Base-by-base conservation (phyloP, 2,888 invertebrate genomes). In the Blera fallax region DNA sequence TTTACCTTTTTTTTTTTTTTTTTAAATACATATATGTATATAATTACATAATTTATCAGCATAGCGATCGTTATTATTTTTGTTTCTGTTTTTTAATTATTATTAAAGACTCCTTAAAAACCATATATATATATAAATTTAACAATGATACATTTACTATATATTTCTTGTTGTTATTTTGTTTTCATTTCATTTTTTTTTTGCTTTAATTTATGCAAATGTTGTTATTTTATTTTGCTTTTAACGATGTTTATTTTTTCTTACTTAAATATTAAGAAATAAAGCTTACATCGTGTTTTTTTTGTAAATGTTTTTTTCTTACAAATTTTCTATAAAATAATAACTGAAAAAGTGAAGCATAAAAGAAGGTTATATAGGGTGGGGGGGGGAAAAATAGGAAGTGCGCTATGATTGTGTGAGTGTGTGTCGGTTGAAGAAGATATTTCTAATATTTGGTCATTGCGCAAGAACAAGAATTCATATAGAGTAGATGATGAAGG, bases 11-110 rank as follows among this genome's bases (percentile, higher is more conserved):
- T 21, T 34, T 60, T 58, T 48, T n/a, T n/a, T n/a, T n/a, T n/a
- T n/a, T n/a, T n/a, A n/a, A n/a, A n/a, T n/a, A n/a, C n/a, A 67
- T 67, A 8, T 60, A 50, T 77, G 43, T 79, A 67, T 79, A 84
- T 84, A 79, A 84, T 79, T 84, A 84, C 83, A 74, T 83, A 64
- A 64, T 84, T 80, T 84, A 84, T 84, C 84, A 84, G 84, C 84
- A 84, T 80, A 80, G 84, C 84, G 84, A 84, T 84, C 84, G 50
- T 73, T 69, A 69, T 74, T 72, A 3, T 72, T 34, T 67, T 7
- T 56, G 45, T 37, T 43, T 45, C 32, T 45, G 16, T 60, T 27
- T 65, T 45, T 32, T 32, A 11, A 3, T 40, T 32, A 11, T 58
- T 56, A 54, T 54, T 69, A 48, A 81, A 62, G 62, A 48, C 58